Evolutionary conservation across 1,140 invertebrate genomes (phyloP), one percentile per base, ranked within the genome.

Genomic region (Neodiprion pinetum): DNA sequence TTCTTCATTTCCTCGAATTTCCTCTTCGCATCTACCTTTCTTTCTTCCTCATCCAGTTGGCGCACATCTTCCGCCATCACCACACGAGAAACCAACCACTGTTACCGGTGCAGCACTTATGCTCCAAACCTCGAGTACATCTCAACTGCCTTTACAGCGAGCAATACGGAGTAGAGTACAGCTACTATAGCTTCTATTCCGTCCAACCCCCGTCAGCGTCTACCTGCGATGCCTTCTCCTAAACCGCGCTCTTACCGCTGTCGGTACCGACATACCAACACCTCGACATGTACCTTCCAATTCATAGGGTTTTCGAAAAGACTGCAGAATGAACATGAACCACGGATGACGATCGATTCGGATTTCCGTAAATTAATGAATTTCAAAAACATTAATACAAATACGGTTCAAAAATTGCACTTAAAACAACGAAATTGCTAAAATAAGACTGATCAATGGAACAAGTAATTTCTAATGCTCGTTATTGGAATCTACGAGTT

Each of bases 21-120:
- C 75, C 50, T 80, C 75, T 78, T 76, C 79, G 69, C 71, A 69
- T 80, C 75, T 74, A 76, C 80, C 75, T 72, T 74, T 78, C 79
- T 71, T 69, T 28, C 49, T 73, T 73, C 47, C 9, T 61, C 53
- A 61, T 61, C 53, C 53, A 17, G 53, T 61, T 17, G 53, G 17
- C 17, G 17, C 17, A 21, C 17, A 21, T 21, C 17, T 21, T 21
- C 53, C 9, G n/a, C 53, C 53, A 61, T 61, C 53, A 9, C 53
- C 53, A 61, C 53, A 12, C 5, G 28, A 40, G 28, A 5, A 40
- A 61, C 53, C 53, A 61, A 9, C 53, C 53, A 61, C 53, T 61
- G 53, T 61, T 61, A 61, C 53, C n/a, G 53, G 53, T 61, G 53
- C 53, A 40, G 28, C 28, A 61, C 53, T 61, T 61, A 61, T 61